Conservation (phyloP, 2,888 invertebrate species). For the Amphipoea lucens region DNA sequence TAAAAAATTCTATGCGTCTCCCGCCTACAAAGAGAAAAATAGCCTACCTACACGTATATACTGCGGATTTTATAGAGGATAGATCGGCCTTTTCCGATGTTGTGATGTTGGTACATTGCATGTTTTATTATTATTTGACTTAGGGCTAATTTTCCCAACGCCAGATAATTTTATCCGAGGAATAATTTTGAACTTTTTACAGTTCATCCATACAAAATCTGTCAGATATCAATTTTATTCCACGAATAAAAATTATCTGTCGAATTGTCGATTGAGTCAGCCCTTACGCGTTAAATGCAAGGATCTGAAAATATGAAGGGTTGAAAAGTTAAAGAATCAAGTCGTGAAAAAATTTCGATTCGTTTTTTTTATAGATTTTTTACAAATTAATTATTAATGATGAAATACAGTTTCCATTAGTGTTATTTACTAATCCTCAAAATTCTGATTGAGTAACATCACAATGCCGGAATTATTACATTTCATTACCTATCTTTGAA, state of each 20-base stretch:
- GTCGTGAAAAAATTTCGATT: not conserved
- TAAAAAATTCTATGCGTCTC: constrained; percentile 80
- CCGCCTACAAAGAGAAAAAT: constrained; percentile 66
- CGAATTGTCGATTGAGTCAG: too few species aligned
- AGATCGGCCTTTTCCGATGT: constrained; percentile 16
- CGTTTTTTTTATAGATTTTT: not conserved
- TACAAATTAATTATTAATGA: not conserved
- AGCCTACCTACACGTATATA: constrained; percentile 37
- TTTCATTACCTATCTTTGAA: not conserved
- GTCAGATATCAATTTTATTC: too few species aligned
- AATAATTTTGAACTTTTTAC: too few species aligned
- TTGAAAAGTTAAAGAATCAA: not conserved
- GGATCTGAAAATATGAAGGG: not conserved
- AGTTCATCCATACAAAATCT: too few species aligned
- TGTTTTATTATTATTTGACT: constrained; percentile 21
- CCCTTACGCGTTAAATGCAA: not conserved
- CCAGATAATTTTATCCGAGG: too few species aligned
- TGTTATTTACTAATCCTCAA: not conserved
- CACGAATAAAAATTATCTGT: too few species aligned
- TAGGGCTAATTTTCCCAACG: not conserved
- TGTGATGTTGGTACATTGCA: not conserved
- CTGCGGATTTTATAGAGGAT: constrained; percentile 45
- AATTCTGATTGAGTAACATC: not conserved
- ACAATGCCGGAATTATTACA: not conserved
- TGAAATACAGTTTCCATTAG: not conserved